phyloP scores from a whole-genome alignment of 2,797 vertebrate species.

The Perodicticus potto region DNA sequence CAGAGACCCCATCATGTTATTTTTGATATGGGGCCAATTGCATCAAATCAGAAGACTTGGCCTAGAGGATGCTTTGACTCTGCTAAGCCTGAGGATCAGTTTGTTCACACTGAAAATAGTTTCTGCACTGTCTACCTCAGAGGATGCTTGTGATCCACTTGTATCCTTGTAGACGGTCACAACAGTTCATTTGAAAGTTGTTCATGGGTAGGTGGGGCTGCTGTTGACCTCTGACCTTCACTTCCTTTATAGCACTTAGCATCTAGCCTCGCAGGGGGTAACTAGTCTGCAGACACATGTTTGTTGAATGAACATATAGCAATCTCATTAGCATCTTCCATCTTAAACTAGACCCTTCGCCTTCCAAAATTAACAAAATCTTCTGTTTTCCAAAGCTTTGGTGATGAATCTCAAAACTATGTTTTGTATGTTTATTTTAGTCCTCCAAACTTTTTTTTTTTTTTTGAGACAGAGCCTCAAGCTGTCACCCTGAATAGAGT shows the following conservation, averaged over 20 bases:
- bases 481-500: no score
- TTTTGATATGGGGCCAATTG: not conserved
- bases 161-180: not conserved
- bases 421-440: not conserved
- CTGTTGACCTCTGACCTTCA: not conserved
- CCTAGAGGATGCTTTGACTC: not conserved
- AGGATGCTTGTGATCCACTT: not conserved
- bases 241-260: not conserved
- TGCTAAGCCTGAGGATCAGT: not conserved
- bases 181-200: not conserved
- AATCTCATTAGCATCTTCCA: slow-evolving; percentile 14
- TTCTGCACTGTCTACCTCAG: not conserved
- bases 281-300: not conserved
- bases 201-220: not conserved
- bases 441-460: no score
- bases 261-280: not conserved
- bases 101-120: not conserved
- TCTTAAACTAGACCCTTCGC: not conserved
- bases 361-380: slow-evolving; percentile 46
- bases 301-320: not conserved
- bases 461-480: no score
- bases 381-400: slow-evolving; percentile 14
- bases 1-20: not conserved
- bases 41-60: not conserved
- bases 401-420: not conserved